phyloP scores from a whole-genome alignment of 2,113 vertebrate species.

The Cryptomyrus ogoouensis region DNA sequence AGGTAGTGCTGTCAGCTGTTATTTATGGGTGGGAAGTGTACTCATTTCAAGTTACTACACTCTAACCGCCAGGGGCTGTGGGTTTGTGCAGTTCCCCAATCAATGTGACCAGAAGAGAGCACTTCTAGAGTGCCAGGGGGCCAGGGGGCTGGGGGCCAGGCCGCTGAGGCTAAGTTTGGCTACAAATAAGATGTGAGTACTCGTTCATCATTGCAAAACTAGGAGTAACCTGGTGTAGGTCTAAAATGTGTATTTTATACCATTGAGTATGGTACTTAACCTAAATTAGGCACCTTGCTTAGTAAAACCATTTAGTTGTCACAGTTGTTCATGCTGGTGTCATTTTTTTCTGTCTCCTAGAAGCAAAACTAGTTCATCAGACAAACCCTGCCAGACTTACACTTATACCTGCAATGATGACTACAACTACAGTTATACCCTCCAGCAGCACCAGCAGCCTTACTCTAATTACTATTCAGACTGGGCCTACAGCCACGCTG shows the following conservation, averaged over 20 bases:
- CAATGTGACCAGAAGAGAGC: conserved; percentile 84
- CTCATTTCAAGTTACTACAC: not conserved
- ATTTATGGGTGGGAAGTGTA: not conserved
- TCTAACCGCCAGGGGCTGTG: conserved; percentile 71
- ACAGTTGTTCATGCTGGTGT: not conserved
- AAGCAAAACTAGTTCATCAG: conserved; percentile 40
- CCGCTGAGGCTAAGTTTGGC: conserved; percentile 83
- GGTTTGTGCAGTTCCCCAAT: conserved; percentile 91
- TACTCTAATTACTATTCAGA: conserved; percentile 77
- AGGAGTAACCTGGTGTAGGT: not conserved
- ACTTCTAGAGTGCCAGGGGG: conserved; percentile 79
- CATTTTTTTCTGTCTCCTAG: conserved; percentile 36
- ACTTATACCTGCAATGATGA: conserved; percentile 57
- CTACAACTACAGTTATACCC: conserved; percentile 54
- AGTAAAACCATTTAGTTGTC: not conserved
- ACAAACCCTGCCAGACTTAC: conserved; percentile 65
- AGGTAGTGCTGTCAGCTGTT: not conserved
- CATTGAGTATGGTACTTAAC: not conserved
- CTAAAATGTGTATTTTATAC: not conserved
- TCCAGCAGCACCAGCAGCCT: conserved; percentile 71
- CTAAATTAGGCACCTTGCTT: not conserved
- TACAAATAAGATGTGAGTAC: conserved; percentile 80
- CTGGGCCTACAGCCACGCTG: conserved; percentile 85
- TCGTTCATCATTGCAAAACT: not conserved
- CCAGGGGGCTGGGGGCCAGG: conserved; percentile 76